phyloP scores from a whole-genome alignment of 2,888 invertebrate species.

The Cotesia congregata region DNA sequence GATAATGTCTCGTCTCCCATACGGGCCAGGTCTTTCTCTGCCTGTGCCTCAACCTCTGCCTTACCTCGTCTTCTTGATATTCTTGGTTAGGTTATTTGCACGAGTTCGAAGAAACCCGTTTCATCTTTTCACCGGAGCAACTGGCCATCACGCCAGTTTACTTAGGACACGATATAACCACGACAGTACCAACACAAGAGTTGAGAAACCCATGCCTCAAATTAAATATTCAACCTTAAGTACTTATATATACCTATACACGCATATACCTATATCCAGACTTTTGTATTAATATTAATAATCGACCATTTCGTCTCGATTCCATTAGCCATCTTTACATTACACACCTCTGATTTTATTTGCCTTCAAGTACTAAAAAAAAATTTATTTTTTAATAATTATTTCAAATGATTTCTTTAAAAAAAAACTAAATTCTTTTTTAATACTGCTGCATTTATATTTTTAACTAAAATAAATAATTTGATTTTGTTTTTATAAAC shows the following conservation, averaged over 20 bases:
- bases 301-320: slow-evolving; percentile 32
- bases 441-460: too few species aligned
- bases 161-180: slow-evolving; percentile 41
- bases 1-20: not conserved
- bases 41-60: not conserved
- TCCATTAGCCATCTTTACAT: slow-evolving; percentile 31
- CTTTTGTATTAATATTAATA: not conserved
- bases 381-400: too few species aligned
- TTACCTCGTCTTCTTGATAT: slow-evolving; percentile 24
- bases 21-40: not conserved
- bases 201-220: slow-evolving; percentile 48
- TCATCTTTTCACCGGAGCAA: slow-evolving; percentile 53
- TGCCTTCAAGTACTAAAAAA: too few species aligned
- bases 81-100: slow-evolving; percentile 67
- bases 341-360: slow-evolving; percentile 4
- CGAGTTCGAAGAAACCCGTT: slow-evolving; percentile 68
- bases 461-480: too few species aligned
- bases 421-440: too few species aligned
- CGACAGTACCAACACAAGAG: slow-evolving; percentile 27
- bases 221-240: slow-evolving; percentile 59
- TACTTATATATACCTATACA: slow-evolving; percentile 26
- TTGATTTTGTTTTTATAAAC: not conserved
- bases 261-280: not conserved
- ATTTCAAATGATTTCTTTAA: too few species aligned
- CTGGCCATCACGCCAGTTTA: slow-evolving; percentile 45